Evolutionary conservation across 2,113 vertebrate species (phyloP).

Genomic region (Lichenostomus cassidix): DNA sequence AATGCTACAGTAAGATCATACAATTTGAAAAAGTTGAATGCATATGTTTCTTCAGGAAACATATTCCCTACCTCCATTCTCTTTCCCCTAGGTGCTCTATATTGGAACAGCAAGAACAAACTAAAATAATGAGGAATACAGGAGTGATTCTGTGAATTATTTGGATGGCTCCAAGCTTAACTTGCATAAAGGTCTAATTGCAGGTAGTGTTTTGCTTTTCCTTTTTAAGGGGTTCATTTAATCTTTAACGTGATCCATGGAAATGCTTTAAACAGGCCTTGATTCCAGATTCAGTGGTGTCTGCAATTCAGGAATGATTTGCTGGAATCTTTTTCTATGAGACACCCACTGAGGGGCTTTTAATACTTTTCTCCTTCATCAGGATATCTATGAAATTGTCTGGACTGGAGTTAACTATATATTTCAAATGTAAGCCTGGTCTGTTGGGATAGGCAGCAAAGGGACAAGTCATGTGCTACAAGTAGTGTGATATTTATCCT

Average conservation of each 20-base stretch:
- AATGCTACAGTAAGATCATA: not conserved
- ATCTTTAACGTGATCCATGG: not conserved
- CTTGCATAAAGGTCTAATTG: not conserved
- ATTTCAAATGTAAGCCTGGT: constrained; percentile 21
- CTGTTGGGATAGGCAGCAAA: constrained; percentile 23
- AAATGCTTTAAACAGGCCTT: not conserved
- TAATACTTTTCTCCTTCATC: not conserved
- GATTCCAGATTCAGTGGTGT: not conserved
- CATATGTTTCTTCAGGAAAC: not conserved
- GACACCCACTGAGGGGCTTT: not conserved
- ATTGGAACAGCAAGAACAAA: not conserved
- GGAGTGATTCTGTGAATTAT: not conserved
- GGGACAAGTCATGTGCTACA: constrained; percentile 12
- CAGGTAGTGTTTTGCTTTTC: not conserved
- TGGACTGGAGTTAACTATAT: not conserved
- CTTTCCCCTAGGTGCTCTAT: not conserved
- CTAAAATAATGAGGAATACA: not conserved
- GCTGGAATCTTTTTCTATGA: not conserved
- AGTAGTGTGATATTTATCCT: constrained; percentile 33
- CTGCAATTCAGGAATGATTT: constrained; percentile 17
- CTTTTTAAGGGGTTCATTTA: not conserved
- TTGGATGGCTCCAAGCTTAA: not conserved
- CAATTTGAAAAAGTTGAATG: not conserved
- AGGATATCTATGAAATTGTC: not conserved
- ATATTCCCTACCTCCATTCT: not conserved